Evolutionary conservation across 2,797 vertebrate species (phyloP).

Genomic region (Hydrocynus forskahlii): DNA sequence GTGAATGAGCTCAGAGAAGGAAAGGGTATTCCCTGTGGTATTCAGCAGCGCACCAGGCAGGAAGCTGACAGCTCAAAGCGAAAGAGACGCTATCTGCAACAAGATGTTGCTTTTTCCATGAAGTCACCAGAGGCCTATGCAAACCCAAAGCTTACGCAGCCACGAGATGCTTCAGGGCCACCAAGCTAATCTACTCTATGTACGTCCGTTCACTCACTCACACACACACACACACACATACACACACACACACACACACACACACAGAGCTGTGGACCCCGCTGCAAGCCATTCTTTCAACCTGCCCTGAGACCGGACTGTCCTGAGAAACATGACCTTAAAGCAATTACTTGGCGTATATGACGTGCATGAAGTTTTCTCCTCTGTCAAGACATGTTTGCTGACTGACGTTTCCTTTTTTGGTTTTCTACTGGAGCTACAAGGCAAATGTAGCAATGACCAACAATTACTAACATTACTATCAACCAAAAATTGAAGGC

Average conservation of each 20-base stretch:
- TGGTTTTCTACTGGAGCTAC: no score
- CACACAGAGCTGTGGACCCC: neutral
- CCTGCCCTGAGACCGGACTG: neutral
- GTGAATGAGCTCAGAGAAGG: conserved; percentile 34
- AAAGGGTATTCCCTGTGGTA: conserved; percentile 71
- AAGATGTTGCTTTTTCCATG: conserved; percentile 82
- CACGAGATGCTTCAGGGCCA: neutral
- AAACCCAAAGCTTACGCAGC: neutral
- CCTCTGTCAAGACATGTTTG: no score
- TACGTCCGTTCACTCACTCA: neutral
- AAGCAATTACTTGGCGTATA: no score
- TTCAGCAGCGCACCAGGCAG: conserved; percentile 68
- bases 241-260: neutral
- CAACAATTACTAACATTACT: no score
- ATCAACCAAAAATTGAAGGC: no score
- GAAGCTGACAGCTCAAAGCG: conserved; percentile 78
- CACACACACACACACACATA: neutral
- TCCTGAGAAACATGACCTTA: no score
- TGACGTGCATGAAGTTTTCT: no score
- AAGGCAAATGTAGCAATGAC: no score
- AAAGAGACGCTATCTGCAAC: conserved; percentile 78
- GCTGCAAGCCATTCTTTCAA: neutral
- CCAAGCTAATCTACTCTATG: neutral
- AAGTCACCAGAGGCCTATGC: conserved; percentile 75
- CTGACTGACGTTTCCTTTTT: no score